A percentile compares a stretch with the other conserved stretches of the same genome.
phyloP scores from a whole-genome alignment of 2,113 vertebrate species.

The Phalacrocorax aristotelis region DNA sequence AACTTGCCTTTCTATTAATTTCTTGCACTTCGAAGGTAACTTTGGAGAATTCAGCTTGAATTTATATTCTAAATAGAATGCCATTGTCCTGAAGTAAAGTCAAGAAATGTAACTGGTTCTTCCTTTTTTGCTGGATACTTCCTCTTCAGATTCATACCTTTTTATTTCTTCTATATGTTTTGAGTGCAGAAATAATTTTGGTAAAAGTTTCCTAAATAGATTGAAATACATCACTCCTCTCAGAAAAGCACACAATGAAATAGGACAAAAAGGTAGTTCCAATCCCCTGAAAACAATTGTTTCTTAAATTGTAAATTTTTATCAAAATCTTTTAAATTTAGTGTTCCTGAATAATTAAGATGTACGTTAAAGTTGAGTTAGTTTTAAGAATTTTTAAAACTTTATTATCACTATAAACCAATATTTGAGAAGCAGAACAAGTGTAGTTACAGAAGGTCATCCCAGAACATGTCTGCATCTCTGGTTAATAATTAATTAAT shows the following conservation, averaged over 20 bases:
- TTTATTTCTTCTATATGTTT: not conserved
- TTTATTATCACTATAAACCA: not conserved
- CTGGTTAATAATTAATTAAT: not conserved
- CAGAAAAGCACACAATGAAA: not conserved
- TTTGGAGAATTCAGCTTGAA: not conserved
- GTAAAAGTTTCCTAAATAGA: not conserved
- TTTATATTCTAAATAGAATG: not conserved
- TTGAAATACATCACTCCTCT: not conserved
- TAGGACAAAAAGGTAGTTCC: not conserved
- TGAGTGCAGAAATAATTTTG: not conserved
- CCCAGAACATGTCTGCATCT: not conserved
- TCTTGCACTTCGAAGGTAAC: not conserved
- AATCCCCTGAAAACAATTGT: not conserved
- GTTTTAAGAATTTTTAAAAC: not conserved
- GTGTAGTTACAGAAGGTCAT: not conserved
- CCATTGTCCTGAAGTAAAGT: not conserved
- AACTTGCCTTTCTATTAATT: conserved; percentile 28
- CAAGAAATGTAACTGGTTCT: not conserved
- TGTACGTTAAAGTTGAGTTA: not conserved
- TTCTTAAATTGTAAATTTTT: not conserved
- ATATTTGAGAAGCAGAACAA: not conserved
- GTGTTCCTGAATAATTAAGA: not conserved
- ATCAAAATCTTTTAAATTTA: not conserved
- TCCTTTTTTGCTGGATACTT: not conserved
- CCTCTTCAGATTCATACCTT: not conserved